Conservation (phyloP, 2,888 invertebrate genomes). For the Nezara viridula region DNA sequence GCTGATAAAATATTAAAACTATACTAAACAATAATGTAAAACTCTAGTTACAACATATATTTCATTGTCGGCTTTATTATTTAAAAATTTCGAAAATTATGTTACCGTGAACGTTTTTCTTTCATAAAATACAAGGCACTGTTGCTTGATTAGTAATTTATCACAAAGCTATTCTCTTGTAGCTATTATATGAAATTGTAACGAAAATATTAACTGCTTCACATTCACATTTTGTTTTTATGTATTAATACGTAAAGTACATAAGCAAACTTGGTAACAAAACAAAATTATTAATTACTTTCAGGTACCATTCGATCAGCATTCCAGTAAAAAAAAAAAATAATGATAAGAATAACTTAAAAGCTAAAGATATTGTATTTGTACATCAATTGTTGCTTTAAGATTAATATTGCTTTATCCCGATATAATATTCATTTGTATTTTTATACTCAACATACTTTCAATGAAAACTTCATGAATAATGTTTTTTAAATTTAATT, state of each 20-base stretch:
- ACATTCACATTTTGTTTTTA: neutral
- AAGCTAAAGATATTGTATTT: neutral
- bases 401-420: neutral
- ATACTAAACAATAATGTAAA: neutral
- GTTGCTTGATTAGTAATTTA: neutral
- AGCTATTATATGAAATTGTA: neutral
- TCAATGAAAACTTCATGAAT: too few species aligned
- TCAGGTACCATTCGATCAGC: conserved; percentile 9
- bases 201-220: neutral
- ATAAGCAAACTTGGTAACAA: neutral
- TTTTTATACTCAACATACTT: neutral
- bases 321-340: neutral
- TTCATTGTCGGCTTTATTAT: neutral
- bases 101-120: neutral
- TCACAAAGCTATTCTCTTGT: neutral
- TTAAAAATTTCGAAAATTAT: neutral
- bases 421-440: neutral
- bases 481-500: neutral
- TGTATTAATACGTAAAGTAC: neutral
- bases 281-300: neutral
- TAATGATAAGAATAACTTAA: neutral
- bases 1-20: neutral
- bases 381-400: neutral
- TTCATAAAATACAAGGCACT: neutral
- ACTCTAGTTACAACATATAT: neutral